Base-by-base conservation (phyloP, 1,140 invertebrate genomes). In the Drosophila nebulosa region DNA sequence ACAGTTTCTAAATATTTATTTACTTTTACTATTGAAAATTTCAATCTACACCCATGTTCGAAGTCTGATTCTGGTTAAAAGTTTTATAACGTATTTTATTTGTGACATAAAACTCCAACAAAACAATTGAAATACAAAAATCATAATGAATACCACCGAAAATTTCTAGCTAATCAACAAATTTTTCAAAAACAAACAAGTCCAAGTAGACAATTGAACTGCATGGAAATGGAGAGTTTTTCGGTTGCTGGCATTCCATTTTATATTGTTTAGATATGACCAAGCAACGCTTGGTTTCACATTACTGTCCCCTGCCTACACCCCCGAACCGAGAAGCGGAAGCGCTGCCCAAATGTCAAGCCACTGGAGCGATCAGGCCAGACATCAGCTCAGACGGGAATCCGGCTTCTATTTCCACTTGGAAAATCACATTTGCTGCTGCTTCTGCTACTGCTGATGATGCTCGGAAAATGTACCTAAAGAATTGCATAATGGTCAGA, bases 201-300 rank as follows among this genome's bases (percentile, higher is more conserved):
- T 30, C 18, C 60, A 24, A 24, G n/a, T 42, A 46, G 50, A 55
- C 52, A 55, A 42, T 10, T 55, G 32, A 32, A 22, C 9, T 24
- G 52, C 50, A 36, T 57, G 24, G 62, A 35, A 55, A 21, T 56
- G 24, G 36, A 61, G 69, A 74, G 64, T 68, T 60, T 65, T 77
- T 50, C 9, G 26, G 22, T 30, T 39, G 42, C n/a, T 26, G 26
- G 65, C 73, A 78, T 64, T 80, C 63, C 61, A 60, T 74, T 81
- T 42, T 16, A 42, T 86, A 64, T 67, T 68, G 67, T 46, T 71
- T 67, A 56, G 14, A 42, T 46, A 72, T 60, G 58, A 69, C 81
- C 71, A 83, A 69, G 81, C 71, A 83, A 79, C 84, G 83, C 83
- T 83, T 88, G 83, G 83, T 88, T 88, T 88, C 83, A 88, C 83